A percentile compares a stretch with the other conserved stretches of the same genome.
Evolutionary conservation across 2,797 vertebrate genomes (phyloP).

Genomic region (Phoebastria nigripes): DNA sequence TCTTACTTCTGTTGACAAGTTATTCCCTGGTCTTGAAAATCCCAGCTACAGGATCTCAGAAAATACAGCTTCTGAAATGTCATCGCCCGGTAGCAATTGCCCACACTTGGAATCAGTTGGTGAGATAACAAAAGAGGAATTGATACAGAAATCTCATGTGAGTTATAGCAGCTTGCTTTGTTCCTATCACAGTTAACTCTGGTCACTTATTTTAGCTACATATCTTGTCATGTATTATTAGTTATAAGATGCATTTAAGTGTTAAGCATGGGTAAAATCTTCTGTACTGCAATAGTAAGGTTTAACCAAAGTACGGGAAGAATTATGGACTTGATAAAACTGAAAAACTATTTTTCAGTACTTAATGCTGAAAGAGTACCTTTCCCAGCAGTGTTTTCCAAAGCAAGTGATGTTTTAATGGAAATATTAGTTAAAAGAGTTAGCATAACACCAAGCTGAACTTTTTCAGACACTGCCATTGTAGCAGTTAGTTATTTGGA

Average conservation of each 20-base stretch:
- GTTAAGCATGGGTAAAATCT: neutral
- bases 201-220: neutral
- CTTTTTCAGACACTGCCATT: neutral
- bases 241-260: neutral
- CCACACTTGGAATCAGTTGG: slow-evolving; percentile 95
- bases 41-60: neutral
- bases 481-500: neutral
- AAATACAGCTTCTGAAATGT: slow-evolving; percentile 77
- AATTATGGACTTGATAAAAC: neutral
- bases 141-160: slow-evolving; percentile 97
- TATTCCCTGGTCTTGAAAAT: slow-evolving; percentile 32
- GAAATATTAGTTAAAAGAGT: neutral
- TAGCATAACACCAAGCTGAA: neutral
- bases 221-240: neutral
- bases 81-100: slow-evolving; percentile 82
- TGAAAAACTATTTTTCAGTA: neutral
- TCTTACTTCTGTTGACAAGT: slow-evolving; percentile 16
- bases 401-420: neutral
- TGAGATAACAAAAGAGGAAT: slow-evolving; percentile 96
- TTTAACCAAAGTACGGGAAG: neutral
- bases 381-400: neutral
- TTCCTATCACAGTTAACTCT: neutral
- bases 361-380: neutral
- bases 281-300: neutral
- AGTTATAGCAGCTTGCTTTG: slow-evolving; percentile 65